Evolutionary conservation across 2,113 vertebrate species (phyloP).

Genomic region (Sprattus sprattus): DNA sequence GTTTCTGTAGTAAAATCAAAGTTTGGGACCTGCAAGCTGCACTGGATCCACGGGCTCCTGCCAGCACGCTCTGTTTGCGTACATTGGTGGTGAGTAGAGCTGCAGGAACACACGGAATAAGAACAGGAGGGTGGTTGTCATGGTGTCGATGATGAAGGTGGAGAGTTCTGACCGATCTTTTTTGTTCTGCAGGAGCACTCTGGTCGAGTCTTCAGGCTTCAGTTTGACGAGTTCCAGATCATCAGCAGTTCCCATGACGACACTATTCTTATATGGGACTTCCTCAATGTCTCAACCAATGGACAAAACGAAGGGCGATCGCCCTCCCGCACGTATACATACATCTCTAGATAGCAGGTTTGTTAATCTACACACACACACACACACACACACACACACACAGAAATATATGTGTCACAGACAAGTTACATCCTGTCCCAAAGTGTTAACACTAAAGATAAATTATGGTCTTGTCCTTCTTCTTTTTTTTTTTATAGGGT

Average conservation of each 20-base stretch:
- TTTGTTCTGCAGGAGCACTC: conserved; percentile 84
- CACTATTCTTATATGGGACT: conserved; percentile 99
- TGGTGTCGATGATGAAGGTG: conserved; percentile 32
- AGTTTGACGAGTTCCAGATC: conserved; percentile 99
- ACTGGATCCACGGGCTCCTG: conserved; percentile 93
- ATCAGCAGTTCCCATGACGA: conserved; percentile 99
- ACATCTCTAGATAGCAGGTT: conserved; percentile 99
- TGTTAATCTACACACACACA: not conserved
- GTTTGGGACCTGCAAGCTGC: conserved; percentile 99
- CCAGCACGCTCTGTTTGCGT: conserved; percentile 95
- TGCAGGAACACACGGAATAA: too few species aligned
- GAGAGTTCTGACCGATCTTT: conserved; percentile 20
- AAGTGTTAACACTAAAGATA: not conserved
- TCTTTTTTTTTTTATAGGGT: conserved; percentile 34
- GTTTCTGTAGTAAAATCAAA: conserved; percentile 87
- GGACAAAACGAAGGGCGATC: conserved; percentile 96
- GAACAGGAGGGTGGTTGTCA: too few species aligned
- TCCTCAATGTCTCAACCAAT: conserved; percentile 93
- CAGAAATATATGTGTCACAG: not conserved
- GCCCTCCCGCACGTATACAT: conserved; percentile 98
- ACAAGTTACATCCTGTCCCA: too few species aligned
- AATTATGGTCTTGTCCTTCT: not conserved
- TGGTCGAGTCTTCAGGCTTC: conserved; percentile 95
- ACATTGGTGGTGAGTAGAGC: conserved; percentile 87
- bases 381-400: not conserved